Percentiles rank a stretch among this genome's conserved stretches.
phyloP scores from a whole-genome alignment of 2,113 vertebrate genomes.

The Bubo bubo region DNA sequence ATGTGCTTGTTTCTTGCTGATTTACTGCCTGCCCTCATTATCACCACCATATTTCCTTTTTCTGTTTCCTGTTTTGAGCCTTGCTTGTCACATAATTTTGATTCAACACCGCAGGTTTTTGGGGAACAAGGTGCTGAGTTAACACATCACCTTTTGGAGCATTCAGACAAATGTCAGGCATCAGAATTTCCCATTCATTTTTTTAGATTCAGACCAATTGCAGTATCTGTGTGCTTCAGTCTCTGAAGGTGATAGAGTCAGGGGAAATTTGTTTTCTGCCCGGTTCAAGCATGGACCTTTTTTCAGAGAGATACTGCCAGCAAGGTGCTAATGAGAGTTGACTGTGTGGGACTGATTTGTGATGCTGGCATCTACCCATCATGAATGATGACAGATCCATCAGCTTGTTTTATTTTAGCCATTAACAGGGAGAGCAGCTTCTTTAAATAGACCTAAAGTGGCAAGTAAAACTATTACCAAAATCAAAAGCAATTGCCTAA shows the following conservation, averaged over 20 bases:
- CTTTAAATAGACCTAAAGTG: slow-evolving; percentile 25
- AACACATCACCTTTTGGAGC: background rate
- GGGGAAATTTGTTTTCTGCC: background rate
- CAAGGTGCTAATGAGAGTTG: background rate
- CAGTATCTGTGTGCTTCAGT: background rate
- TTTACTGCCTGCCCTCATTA: background rate
- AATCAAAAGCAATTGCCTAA: slow-evolving; percentile 31
- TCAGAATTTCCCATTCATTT: background rate
- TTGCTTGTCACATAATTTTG: background rate
- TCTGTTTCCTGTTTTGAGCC: background rate
- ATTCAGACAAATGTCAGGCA: background rate
- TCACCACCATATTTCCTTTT: background rate
- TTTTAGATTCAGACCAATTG: background rate
- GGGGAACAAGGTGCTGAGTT: background rate
- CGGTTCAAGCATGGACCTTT: background rate
- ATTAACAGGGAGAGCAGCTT: background rate
- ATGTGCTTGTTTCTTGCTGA: background rate
- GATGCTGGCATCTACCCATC: background rate
- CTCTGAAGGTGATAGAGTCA: background rate
- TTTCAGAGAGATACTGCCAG: background rate
- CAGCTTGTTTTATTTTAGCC: background rate
- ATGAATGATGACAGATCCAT: background rate
- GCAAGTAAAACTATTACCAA: slow-evolving; percentile 40
- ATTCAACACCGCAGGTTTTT: background rate
- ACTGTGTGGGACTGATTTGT: background rate